Evolutionary conservation across 2,113 vertebrate genomes (phyloP), one percentile per base, ranked within the genome.

Genomic region (Carettochelys insculpta): DNA sequence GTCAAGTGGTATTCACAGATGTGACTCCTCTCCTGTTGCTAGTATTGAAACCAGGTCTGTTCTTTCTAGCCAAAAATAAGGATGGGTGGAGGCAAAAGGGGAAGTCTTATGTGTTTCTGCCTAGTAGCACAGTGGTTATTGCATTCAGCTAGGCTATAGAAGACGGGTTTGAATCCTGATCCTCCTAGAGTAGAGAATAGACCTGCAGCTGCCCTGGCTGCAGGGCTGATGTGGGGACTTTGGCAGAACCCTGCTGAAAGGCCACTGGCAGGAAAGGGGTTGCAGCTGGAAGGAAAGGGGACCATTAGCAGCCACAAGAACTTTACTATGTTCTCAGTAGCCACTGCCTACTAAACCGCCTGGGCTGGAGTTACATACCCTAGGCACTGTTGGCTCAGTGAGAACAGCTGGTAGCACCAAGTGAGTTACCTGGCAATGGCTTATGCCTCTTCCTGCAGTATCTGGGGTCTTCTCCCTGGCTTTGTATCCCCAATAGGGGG

Each of bases 391-490:
- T 80, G 80, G 80, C 0, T 3, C 89, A 51, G 83, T 0, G 3
- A 29, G 34, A 38, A 82, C n/a, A 22, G n/a, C n/a, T 38, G 10
- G 34, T 38, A 68, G n/a, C 34, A 22, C n/a, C 80, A 48, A 85
- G 12, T n/a, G 14, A 54, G 11, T 0, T 14, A 88, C 52, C 61
- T 88, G 61, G 11, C 48, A 50, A 45, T 95, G 94, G 92, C 71
- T 91, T 87, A 83, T 22, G 0, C 2, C 4, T 77, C 27, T 90
- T 94, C 77, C 85, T 82, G 51, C 48, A 51, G 58, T 80, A 27
- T 29, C 58, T n/a, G 61, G 83, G 34, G 51, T 89, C 91, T 93
- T 86, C 90, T 50, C 61, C 78, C 89, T 80, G 85, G 8, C 91
- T 58, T 90, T 92, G n/a, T 87, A 83, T 92, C 89, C 93, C 50